A percentile compares a stretch with the other conserved stretches of the same genome.
phyloP scores from a whole-genome alignment of 2,888 invertebrate species.

The Mythimna albipuncta region DNA sequence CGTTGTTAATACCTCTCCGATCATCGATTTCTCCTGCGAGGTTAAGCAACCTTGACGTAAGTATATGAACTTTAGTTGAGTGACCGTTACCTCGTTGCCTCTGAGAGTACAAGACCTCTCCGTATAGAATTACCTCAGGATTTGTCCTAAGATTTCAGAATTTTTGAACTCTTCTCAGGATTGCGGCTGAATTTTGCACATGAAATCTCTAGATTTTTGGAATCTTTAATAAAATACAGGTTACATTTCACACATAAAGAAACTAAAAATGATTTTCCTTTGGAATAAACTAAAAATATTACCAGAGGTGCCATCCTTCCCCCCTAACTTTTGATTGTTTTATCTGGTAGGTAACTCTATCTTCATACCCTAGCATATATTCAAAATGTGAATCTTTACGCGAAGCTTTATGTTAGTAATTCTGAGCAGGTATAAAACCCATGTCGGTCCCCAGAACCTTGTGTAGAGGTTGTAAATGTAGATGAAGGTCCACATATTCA shows the following conservation, averaged over 20 bases:
- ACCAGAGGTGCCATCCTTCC: no score
- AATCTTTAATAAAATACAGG: no score
- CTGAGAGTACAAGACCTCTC: neutral
- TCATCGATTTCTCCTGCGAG: constrained; percentile 4
- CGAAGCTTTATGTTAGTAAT: neutral
- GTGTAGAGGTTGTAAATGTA: constrained; percentile 1
- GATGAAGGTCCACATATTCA: neutral
- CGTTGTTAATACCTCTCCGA: constrained; percentile 4
- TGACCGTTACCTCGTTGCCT: neutral
- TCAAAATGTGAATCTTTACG: constrained; percentile 13
- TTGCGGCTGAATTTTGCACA: no score
- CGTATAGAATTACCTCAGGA: no score
- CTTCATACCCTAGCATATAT: neutral
- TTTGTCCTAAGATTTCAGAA: no score
- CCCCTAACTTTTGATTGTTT: no score
- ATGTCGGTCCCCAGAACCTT: neutral
- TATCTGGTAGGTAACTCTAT: no score
- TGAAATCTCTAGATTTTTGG: no score
- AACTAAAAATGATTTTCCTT: no score
- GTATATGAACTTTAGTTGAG: neutral
- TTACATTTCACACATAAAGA: no score
- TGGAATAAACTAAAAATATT: no score
- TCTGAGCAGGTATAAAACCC: neutral
- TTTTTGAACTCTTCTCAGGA: no score
- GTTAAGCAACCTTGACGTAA: constrained; percentile 1